Conservation (phyloP, 2,888 invertebrate genomes). For the Lepidochitona cinerea region DNA sequence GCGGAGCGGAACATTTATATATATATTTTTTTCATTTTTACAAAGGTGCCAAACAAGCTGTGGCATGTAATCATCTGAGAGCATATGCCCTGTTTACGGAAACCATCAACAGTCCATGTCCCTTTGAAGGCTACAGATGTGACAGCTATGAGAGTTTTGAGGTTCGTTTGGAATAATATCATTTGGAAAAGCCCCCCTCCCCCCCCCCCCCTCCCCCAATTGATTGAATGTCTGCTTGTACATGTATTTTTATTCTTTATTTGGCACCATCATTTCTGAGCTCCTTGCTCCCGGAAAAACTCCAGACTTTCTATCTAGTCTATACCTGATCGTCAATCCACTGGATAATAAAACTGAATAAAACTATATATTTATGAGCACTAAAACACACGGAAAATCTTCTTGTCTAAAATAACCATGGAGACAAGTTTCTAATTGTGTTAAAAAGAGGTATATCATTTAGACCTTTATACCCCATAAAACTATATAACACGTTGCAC, state of each 20-base stretch:
- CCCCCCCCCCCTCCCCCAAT: too few relatives aligned
- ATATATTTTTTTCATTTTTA: neutral
- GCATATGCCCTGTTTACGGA: conserved; percentile 88
- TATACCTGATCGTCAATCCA: too few relatives aligned
- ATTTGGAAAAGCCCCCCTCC: neutral
- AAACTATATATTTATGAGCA: neutral
- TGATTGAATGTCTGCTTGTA: too few relatives aligned
- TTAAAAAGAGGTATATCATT: too few relatives aligned
- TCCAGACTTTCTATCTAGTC: too few relatives aligned
- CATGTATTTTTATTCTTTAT: too few relatives aligned
- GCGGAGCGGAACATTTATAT: too few relatives aligned
- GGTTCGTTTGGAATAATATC: conserved; percentile 24
- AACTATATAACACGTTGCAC: neutral
- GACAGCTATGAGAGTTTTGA: conserved; percentile 85
- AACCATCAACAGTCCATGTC: conserved; percentile 83
- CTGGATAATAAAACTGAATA: neutral
- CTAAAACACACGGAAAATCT: too few relatives aligned
- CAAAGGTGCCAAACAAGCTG: conserved; percentile 78
- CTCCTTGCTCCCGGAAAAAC: too few relatives aligned
- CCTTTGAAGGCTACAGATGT: conserved; percentile 85
- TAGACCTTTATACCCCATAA: neutral
- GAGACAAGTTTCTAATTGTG: too few relatives aligned
- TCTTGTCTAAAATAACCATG: too few relatives aligned
- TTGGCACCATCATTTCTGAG: too few relatives aligned
- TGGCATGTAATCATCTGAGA: conserved; percentile 90